Evolutionary conservation across 2,113 vertebrate species (phyloP), one percentile per base, ranked within the genome.

Genomic region (Paramormyrops kingsleyae): DNA sequence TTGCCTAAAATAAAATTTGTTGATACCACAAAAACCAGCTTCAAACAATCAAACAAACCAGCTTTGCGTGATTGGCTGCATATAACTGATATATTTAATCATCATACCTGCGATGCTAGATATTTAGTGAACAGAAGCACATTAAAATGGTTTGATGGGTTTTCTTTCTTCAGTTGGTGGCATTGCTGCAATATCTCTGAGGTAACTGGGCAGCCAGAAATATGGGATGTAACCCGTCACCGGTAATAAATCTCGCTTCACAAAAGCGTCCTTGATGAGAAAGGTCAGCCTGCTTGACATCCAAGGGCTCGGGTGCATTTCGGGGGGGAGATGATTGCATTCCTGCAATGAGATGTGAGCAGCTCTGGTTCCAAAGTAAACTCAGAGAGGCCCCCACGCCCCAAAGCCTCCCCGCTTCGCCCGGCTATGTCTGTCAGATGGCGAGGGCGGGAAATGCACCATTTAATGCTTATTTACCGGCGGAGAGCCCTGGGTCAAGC

Each of bases 251-350:
- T 52, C 13, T 35, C 24, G 42, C 56, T 46, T 24, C 83, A 93
- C 91, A 93, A 92, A 92, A 83, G 70, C 46, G 66, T 90, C 90
- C 91, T 90, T 93, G 91, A 92, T 83, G 86, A 88, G 83, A 83
- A 53, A 83, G 12, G 89, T 42, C 49, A 59, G 74, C 35, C 56
- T 42, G 52, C 42, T 77, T 42, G 24, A 90, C 88, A 90, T 35
- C 10, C 52, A 13, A 88, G 83, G 39, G 77, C 39, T 89, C 56
- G 42, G 35, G 89, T 90, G 88, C 87, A 19, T 88, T 62, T n/a
- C 13, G 83, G 91, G 90, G 31, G 21, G 35, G 56, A 83, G 66
- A 47, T 35, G 50, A 50, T 53, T 52, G 52, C 53, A 53, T 84
- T 70, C 87, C 83, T 88, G 53, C 50, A 46, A 77, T n/a, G 39